Base-by-base conservation (phyloP, 2,888 invertebrate genomes). In the Ophion ellenae region DNA sequence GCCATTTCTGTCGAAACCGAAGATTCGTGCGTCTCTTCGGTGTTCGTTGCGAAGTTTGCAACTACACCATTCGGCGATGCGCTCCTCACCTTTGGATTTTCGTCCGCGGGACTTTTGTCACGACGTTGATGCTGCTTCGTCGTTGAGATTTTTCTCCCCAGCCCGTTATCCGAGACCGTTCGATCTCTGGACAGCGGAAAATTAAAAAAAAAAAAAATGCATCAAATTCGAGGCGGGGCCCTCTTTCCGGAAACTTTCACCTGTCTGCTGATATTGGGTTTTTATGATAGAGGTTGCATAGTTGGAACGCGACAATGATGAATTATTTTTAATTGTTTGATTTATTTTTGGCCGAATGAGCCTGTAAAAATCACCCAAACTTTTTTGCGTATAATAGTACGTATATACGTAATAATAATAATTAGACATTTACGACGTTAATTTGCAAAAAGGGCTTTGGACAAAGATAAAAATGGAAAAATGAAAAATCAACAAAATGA, bases 101-200 rank as follows among this genome's bases (percentile, higher is more conserved):
- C 89, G 89, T 91, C 59, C 24, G 20, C 92, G 90, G 91, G 89
- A 87, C 90, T 90, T 89, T 91, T 82, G 20, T 87, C 85, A 61
- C 80, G 76, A 66, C 82, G 79, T 66, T 84, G 83, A 47, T 78
- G 59, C 17, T 80, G 74, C 88, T 90, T 89, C 78, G 89, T 84
- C 89, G 90, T 91, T 87, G 91, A 87, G 53, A 89, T 89, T 90
- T 94, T 94, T 89, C 93, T 93, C 85, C 88, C 89, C 87, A 87
- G 88, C 85, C 88, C 90, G 89, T 89, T 86, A 64, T 81, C 86
- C 66, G 84, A 75, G 45, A 79, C 78, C 36, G 86, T 83, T 67
- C 81, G 64, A 28, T 84, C 78, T 79, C 88, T 81, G 79, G 5
- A 67, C 63, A 66, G 81, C 53, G 53, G 14, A 53, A 53, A 17